Conservation (phyloP, 2,113 vertebrate species). For the Typhlomys cinereus region DNA sequence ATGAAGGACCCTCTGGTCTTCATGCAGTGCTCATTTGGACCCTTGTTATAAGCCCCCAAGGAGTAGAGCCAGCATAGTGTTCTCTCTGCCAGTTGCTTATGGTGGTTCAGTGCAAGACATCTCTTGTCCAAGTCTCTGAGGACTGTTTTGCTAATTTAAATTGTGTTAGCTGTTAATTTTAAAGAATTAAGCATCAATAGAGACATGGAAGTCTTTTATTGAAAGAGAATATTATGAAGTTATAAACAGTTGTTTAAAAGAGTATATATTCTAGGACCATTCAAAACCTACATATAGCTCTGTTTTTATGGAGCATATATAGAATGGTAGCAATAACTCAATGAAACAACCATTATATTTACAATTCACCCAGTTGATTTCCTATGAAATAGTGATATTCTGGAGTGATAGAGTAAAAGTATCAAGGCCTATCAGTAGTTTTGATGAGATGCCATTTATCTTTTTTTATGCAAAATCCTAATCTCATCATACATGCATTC, state of each 20-base stretch:
- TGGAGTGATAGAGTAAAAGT: constrained; percentile 13
- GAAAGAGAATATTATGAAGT: constrained; percentile 24
- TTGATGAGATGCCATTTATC: not conserved
- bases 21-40: not conserved
- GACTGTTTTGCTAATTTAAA: not conserved
- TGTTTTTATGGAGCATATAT: constrained; percentile 39
- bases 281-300: not conserved
- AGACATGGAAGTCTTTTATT: constrained; percentile 35
- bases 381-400: not conserved
- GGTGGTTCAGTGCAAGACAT: not conserved
- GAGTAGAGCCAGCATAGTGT: not conserved
- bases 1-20: not conserved
- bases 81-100: not conserved
- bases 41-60: not conserved
- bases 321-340: constrained; percentile 16
- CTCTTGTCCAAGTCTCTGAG: not conserved
- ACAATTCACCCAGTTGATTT: constrained; percentile 21
- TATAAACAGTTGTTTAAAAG: not conserved
- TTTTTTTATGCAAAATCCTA: constrained; percentile 4
- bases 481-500: not conserved
- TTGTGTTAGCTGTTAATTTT: not conserved
- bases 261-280: not conserved
- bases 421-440: not conserved
- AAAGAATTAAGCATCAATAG: constrained; percentile 4
- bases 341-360: not conserved